Base-by-base conservation (phyloP, 2,113 vertebrate genomes). In the Crypturellus undulatus region DNA sequence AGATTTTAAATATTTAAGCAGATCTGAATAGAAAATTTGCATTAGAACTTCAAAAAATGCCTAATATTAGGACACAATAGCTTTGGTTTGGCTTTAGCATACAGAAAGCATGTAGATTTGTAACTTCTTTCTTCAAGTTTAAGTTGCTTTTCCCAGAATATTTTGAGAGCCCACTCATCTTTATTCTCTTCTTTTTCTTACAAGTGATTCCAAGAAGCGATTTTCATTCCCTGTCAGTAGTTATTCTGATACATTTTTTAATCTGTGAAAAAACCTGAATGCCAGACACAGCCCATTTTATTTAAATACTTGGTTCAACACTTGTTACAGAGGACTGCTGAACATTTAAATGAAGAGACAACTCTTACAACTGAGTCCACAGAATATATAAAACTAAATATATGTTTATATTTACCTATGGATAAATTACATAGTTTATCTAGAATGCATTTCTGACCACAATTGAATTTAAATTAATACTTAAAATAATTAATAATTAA, bases 81-180 rank as follows among this genome's bases (percentile, higher is more conserved):
- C 56, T 82, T 86, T 69, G 0, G 5, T 56, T 90, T 38, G 9
- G 38, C 38, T 38, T 38, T 38, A 38, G 9, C 38, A 38, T 38
- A 38, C 9, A 38, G 38, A 77, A 72, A 63, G 42, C 7, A 1
- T 0, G 0, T 1, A 84, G 18, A 19, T 60, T 67, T 90, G 2
- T 49, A 38, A 36, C 62, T 77, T 84, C 71, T 3, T 60, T 90
- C n/a, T 81, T 75, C 15, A 32, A 16, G 68, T 76, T 86, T 72
- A 71, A 69, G 11, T 13, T 67, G 43, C 9, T 75, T 81, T 84
- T 72, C 49, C 32, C 54, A 42, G 16, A 40, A 7, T 64, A 59
- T 68, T 79, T 84, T 81, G 3, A 54, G 19, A 6, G 4, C 10
- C 68, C 75, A 5, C 10, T 1, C 3, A 5, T 89, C 18, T 87